phyloP scores from a whole-genome alignment of 2,113 vertebrate species.

The Gymnobelideus leadbeateri region DNA sequence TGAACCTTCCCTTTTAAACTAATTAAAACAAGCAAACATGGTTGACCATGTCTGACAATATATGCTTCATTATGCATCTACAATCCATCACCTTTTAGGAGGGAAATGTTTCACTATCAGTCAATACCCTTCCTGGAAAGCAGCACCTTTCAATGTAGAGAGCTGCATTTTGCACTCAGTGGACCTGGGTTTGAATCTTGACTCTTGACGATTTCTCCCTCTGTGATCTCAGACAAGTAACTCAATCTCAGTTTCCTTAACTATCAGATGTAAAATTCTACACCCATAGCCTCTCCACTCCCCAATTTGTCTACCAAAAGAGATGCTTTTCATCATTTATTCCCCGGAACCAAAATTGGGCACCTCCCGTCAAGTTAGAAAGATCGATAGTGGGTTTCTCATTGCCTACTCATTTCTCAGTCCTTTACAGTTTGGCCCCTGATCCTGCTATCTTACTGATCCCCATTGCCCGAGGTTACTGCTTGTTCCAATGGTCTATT shows the following conservation, averaged over 20 bases:
- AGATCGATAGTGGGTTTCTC: not conserved
- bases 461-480: not conserved
- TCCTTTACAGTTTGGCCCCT: not conserved
- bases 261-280: not conserved
- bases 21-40: not conserved
- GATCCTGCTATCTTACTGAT: not conserved
- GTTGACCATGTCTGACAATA: not conserved
- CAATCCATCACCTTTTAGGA: not conserved
- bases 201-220: not conserved
- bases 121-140: not conserved
- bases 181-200: not conserved
- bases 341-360: not conserved
- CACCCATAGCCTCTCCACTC: not conserved
- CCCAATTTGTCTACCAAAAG: not conserved
- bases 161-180: not conserved
- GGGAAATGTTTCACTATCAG: not conserved
- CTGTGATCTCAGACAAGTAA: not conserved
- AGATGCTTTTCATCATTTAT: not conserved
- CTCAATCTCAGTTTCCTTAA: not conserved
- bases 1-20: not conserved
- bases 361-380: not conserved
- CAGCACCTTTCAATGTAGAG: not conserved
- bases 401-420: not conserved
- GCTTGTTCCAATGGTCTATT: not conserved
- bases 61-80: not conserved